phyloP scores from a whole-genome alignment of 2,797 vertebrate species.

The Somateria mollissima region DNA sequence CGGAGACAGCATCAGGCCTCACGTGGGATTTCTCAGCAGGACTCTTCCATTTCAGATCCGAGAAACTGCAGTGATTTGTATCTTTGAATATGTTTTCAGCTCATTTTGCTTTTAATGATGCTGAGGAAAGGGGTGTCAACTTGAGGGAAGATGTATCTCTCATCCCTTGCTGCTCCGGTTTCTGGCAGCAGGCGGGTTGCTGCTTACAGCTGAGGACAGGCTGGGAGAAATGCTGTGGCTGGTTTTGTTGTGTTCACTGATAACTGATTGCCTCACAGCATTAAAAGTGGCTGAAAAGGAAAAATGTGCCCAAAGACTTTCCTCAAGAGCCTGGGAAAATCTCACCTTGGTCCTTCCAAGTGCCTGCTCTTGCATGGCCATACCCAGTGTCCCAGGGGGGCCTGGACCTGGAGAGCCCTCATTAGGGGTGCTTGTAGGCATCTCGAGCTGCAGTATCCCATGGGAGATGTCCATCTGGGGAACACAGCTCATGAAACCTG shows the following conservation, averaged over 20 bases:
- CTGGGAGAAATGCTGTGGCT: neutral
- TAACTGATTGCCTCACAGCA: neutral
- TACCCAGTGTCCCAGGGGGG: neutral
- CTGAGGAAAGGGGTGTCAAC: conserved; percentile 41
- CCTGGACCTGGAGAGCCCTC: neutral
- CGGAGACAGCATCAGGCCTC: neutral
- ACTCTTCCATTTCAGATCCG: conserved; percentile 7
- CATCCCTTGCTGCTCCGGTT: neutral
- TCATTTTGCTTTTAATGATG: conserved; percentile 48
- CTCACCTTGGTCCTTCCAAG: neutral
- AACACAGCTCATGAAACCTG: neutral
- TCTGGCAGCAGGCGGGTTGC: conserved; percentile 1
- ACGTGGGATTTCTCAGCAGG: conserved; percentile 1
- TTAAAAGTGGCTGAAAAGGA: neutral
- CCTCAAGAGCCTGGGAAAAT: neutral
- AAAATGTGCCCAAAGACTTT: neutral
- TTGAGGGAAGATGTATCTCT: conserved; percentile 29
- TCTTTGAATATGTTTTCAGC: conserved; percentile 16
- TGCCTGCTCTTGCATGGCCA: neutral
- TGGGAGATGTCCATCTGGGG: fast-evolving
- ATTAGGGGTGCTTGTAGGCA: neutral
- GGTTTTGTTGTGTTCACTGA: neutral
- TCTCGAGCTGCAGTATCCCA: neutral
- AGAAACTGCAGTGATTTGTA: conserved; percentile 25
- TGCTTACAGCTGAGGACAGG: neutral